A percentile compares a stretch with the other conserved stretches of the same genome.
These are phyloP conservation scores for Drosophila pallidifrons DNA, from an alignment of 1,140 invertebrate species.

Conservation along the genomic window DNA sequence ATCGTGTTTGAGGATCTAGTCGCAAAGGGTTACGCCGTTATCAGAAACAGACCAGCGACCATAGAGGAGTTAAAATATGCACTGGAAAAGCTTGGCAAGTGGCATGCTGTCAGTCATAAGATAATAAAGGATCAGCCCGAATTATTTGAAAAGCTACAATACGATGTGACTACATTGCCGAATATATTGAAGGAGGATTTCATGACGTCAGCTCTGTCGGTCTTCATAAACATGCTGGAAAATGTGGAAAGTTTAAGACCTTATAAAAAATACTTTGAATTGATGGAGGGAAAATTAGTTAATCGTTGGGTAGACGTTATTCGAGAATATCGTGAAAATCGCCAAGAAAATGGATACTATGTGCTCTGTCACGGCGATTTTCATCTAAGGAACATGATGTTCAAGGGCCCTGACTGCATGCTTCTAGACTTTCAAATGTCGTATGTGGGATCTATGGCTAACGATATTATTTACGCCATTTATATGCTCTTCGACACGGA, in stretches of 20 bases:
- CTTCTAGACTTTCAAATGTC: conserved; percentile 50
- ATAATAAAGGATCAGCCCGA: conserved; percentile 23
- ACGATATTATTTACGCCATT: conserved; percentile 44
- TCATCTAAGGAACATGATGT: conserved; percentile 54
- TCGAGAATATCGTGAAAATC: conserved; percentile 34
- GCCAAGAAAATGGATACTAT: conserved; percentile 23
- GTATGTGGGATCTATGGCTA: conserved; percentile 37
- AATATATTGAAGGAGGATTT: conserved; percentile 30
- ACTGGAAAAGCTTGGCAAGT: conserved; percentile 34
- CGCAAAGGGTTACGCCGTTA: conserved; percentile 15
- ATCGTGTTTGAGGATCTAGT: conserved; percentile 47
- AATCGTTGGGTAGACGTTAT: conserved; percentile 19
- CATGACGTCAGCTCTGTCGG: conserved; percentile 4
- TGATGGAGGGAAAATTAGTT: conserved; percentile 4
- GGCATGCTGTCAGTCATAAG: conserved; percentile 46
- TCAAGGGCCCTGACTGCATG: conserved; percentile 36
- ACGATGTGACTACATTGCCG: conserved; percentile 39
- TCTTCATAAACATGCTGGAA: conserved; percentile 33
- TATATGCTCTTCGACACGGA: conserved; percentile 36
- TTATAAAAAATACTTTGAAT: conserved; percentile 41
- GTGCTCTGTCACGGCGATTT: conserved; percentile 52
- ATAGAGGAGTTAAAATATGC: conserved; percentile 11
- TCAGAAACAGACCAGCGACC: conserved; percentile 7
- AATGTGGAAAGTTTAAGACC: conserved; percentile 10
- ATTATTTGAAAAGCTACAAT: conserved; percentile 22